phyloP scores from a whole-genome alignment of 1,140 invertebrate genomes.

The Hydropsyche tenuis region DNA sequence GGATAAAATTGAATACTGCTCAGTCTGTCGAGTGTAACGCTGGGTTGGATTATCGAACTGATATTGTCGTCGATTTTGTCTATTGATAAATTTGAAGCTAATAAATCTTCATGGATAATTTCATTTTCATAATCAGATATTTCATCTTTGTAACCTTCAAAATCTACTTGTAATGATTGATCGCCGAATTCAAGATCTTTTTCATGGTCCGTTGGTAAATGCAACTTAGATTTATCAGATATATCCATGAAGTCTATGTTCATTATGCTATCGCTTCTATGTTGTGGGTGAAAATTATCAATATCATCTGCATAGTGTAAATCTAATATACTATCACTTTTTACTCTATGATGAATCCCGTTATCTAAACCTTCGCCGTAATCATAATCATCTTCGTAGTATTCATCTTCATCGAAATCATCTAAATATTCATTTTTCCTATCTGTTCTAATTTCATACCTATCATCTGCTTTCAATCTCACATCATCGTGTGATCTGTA shows the following conservation, averaged over 20 bases:
- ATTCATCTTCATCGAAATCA: conserved; percentile 36
- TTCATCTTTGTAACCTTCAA: conserved; percentile 39
- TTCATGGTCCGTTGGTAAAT: not conserved
- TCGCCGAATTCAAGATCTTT: conserved; percentile 35
- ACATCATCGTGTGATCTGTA: conserved; percentile 27
- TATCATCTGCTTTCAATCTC: conserved; percentile 9
- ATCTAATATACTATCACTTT: conserved; percentile 35
- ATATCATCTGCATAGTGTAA: conserved; percentile 30
- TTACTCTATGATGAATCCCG: conserved; percentile 29
- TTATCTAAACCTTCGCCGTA: conserved; percentile 41
- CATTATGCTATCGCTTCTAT: conserved; percentile 37
- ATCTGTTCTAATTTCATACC: not conserved
- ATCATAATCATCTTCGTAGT: conserved; percentile 48
- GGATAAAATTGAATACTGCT: conserved; percentile 33
- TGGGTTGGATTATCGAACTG: conserved; percentile 29
- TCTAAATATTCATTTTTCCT: conserved; percentile 25
- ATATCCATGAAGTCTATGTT: conserved; percentile 39
- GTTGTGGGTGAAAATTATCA: not conserved
- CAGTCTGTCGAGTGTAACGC: conserved; percentile 38
- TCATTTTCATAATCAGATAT: conserved; percentile 41
- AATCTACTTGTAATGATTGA: conserved; percentile 37
- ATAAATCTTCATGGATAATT: conserved; percentile 25
- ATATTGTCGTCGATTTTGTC: conserved; percentile 24
- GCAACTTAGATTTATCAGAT: conserved; percentile 21
- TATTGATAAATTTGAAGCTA: not conserved